Evolutionary conservation across 2,888 invertebrate genomes (phyloP), one percentile per base, ranked within the genome.

Genomic region (Punctoribates punctum): DNA sequence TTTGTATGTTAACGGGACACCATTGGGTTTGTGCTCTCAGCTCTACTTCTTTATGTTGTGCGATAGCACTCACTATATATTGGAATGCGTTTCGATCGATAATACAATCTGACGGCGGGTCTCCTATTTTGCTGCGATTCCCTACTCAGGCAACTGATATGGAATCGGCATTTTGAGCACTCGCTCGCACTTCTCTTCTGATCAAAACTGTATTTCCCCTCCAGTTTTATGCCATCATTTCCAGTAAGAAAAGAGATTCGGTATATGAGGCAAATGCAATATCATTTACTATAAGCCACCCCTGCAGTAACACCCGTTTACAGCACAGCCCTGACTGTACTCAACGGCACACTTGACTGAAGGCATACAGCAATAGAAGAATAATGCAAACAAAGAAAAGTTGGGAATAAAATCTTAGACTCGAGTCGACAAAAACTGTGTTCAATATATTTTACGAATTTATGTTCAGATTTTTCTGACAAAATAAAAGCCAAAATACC

Each of bases 261-360:
- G 42, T 38, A 65, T 27, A 27, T 27, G 38, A 70, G 70, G 23
- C 42, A 72, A 48, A 72, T 72, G 46, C 72, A 25, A 72, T 72
- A 46, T 72, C 72, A 72, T 46, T 72, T 46, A 72, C 48, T 72
- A 72, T 25, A 72, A 72, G 42, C 70, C 70, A 17, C 25, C 25
- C 72, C 72, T 72, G 48, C 72, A 72, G 72, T 72, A 46, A 72
- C 72, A 72, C 72, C 72, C 72, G 72, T 72, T 72, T 42, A 46
- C 46, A 70, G 1, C 23, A 38, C 46, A 42, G 42, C 9, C 42
- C 11, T 57, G 23, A 13, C 20, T 17, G 5, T 17, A 20, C n/a
- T 27, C 60, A 27, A 27, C 60, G 27, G 60, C 27, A 27, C 20
- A 51, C n/a, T n/a, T 17, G 51, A 51, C 5, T 51, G 51, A 51